These are phyloP conservation scores for Bufo gargarizans DNA, from an alignment of 2,113 vertebrate species.

Conservation along the genomic window DNA sequence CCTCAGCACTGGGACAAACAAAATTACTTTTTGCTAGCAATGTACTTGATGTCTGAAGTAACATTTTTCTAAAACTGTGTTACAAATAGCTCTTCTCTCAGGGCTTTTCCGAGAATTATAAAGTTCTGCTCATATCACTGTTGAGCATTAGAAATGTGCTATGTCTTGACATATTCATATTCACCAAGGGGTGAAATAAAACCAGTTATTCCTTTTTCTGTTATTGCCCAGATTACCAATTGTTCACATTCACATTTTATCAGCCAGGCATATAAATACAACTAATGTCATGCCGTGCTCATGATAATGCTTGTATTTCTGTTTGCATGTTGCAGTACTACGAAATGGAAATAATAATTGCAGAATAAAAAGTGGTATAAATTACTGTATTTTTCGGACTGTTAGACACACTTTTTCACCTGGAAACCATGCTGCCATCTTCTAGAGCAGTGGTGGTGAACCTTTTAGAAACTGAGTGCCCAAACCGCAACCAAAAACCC, in stretches of 20 bases:
- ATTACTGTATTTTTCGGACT: too few relatives aligned
- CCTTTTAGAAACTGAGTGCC: too few relatives aligned
- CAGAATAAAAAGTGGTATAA: too few relatives aligned
- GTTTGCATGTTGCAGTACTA: too few relatives aligned
- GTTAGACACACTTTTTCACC: too few relatives aligned
- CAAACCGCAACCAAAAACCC: too few relatives aligned
- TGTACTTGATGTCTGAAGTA: slow-evolving; percentile 32
- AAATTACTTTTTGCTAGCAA: slow-evolving; percentile 31
- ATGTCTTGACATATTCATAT: not conserved
- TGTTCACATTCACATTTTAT: not conserved
- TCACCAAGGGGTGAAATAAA: not conserved
- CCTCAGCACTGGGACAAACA: slow-evolving; percentile 8
- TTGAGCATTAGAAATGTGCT: not conserved
- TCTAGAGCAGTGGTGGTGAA: too few relatives aligned
- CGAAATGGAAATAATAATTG: too few relatives aligned
- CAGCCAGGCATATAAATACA: not conserved
- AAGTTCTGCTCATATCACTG: not conserved
- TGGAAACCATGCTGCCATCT: too few relatives aligned
- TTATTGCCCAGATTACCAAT: not conserved
- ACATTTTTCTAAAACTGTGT: slow-evolving; percentile 40
- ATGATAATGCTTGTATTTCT: too few relatives aligned
- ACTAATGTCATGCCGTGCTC: not conserved
- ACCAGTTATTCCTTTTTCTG: not conserved
- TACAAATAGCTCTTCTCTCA: slow-evolving; percentile 33
- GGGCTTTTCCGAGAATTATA: not conserved